Percentiles rank a stretch among this genome's conserved stretches.
Conservation (phyloP, 2,888 invertebrate genomes). For the Pollenia griseotomentosa region DNA sequence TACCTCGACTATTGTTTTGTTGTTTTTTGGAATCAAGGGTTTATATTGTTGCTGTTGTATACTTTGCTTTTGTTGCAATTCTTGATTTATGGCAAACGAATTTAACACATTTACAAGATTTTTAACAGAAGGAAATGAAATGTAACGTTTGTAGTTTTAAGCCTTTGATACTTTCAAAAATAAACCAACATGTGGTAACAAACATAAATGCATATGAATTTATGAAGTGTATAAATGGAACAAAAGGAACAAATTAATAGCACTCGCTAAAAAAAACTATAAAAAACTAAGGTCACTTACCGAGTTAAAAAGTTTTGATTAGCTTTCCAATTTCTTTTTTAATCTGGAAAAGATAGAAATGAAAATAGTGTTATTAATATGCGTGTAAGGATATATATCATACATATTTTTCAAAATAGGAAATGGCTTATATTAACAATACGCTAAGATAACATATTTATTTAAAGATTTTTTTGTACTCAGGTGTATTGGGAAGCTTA, state of each 20-base stretch:
- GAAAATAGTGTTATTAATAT: no score
- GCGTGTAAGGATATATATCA: no score
- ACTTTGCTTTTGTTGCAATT: constrained; percentile 62
- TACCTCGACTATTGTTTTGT: constrained; percentile 29
- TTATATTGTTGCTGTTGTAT: constrained; percentile 45
- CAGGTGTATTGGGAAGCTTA: no score
- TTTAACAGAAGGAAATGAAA: constrained; percentile 9
- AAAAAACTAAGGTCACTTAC: constrained; percentile 4
- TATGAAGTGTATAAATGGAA: background rate
- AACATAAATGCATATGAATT: background rate
- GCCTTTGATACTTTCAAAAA: constrained; percentile 52
- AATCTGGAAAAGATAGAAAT: no score
- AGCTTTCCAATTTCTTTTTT: no score
- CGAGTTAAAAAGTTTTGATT: no score
- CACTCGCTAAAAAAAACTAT: background rate
- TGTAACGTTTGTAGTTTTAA: constrained; percentile 48
- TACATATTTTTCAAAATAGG: no score
- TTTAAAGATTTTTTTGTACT: no score
- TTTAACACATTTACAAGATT: constrained; percentile 74
- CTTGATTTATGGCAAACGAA: constrained; percentile 75
- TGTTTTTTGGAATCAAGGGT: constrained; percentile 52
- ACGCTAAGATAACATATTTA: no score
- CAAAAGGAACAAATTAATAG: background rate
- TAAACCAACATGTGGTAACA: constrained; percentile 61
- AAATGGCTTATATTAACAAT: no score